Evolutionary conservation across 2,797 vertebrate genomes (phyloP), one percentile per base, ranked within the genome.

Genomic region (Gobionotothen gibberifrons): DNA sequence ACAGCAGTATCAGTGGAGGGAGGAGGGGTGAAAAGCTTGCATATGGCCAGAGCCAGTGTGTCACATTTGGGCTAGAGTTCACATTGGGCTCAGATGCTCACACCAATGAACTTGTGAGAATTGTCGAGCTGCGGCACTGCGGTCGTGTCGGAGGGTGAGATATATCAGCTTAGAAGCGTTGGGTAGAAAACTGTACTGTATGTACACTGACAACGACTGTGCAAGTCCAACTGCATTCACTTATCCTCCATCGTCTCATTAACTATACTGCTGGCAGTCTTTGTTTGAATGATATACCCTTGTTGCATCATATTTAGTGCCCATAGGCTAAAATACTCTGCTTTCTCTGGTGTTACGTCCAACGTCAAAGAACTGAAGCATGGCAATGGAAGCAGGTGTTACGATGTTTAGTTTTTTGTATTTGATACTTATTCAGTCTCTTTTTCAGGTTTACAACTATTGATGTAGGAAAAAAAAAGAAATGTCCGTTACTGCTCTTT

Each of bases 41-140:
- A 89, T 89, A 90, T 85, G 88, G 87, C 85, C 84, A 79, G 80
- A 89, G 90, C 84, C 85, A 84, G 78, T 52, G 87, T 84, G 85
- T 88, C 89, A 88, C 81, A 70, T 84, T 85, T 79, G 84, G 90
- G 76, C 84, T 73, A 72, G 57, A 80, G 87, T 85, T 90, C 81
- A 84, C 78, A 66, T 76, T 54, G 75, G 78, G 83, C 85, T 89
- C 85, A 87, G 87, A 85, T 72, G 85, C 87, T 90, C 88, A 89
- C 87, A 77, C 85, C 78, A 65, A 69, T 72, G 82, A 83, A 80
- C 59, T 75, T 4, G 71, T 16, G 82, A 84, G 81, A 76, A 78
- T 68, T 80, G 85, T 74, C 39, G 64, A 53, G 77, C 57, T 56
- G 74, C 66, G 5, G 56, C 74, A 8, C n/a, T 4, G 48, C 40